These are phyloP conservation scores for Galago senegalensis DNA, from an alignment of 2,797 vertebrate genomes.

Conservation along the genomic window DNA sequence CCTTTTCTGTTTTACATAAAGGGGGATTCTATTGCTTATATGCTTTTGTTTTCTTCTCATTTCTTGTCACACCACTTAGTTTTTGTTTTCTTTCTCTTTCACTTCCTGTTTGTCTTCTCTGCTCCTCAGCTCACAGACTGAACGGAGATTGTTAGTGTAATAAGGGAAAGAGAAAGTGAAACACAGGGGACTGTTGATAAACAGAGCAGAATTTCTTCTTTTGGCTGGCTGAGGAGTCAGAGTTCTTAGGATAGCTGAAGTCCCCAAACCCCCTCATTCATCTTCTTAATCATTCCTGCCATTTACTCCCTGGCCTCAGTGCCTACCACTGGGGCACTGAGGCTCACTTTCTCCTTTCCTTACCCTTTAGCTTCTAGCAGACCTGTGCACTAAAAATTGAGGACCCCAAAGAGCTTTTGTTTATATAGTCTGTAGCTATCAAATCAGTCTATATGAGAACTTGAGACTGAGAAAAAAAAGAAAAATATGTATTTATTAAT, in stretches of 20 bases:
- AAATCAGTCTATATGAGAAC: neutral
- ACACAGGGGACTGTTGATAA: constrained; percentile 16
- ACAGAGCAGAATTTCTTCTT: neutral
- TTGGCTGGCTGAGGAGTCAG: neutral
- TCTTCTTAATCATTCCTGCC: neutral
- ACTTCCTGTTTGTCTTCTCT: constrained; percentile 6
- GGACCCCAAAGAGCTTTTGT: neutral
- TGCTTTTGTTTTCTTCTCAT: constrained; percentile 15
- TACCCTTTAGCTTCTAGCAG: neutral
- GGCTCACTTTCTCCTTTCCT: neutral
- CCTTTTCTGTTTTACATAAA: neutral
- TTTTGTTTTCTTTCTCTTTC: constrained; percentile 52
- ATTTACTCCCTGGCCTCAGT: neutral
- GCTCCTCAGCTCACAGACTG: neutral
- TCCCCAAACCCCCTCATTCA: neutral
- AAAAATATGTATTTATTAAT: constrained; percentile 8
- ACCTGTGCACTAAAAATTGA: neutral
- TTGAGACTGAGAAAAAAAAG: constrained; percentile 20
- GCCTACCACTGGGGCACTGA: neutral
- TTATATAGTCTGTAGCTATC: neutral
- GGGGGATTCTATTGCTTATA: neutral
- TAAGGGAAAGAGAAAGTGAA: constrained; percentile 74
- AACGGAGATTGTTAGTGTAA: neutral
- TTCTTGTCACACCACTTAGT: neutral
- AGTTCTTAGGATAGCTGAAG: neutral